A percentile compares a stretch with the other conserved stretches of the same genome.
Conservation (phyloP, 1,140 invertebrate genomes). For the Ridgeia piscesae region DNA sequence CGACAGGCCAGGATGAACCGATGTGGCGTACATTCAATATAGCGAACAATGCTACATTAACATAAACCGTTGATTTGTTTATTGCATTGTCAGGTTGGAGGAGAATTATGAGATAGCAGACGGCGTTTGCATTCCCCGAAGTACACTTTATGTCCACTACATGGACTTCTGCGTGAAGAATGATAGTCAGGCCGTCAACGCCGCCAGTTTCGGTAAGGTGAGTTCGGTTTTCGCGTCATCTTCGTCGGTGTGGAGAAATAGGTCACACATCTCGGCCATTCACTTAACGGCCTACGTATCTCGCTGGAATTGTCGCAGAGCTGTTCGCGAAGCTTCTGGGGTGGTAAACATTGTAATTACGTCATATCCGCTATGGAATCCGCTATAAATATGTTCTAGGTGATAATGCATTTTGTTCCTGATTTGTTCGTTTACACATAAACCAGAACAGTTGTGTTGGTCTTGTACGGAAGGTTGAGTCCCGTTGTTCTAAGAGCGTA, state of each 20-base stretch:
- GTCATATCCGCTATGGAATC: too few species aligned
- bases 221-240: background rate
- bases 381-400: too few species aligned
- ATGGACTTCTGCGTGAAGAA: slow-evolving; percentile 62
- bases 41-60: background rate
- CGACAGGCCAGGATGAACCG: too few species aligned
- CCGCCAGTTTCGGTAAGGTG: slow-evolving; percentile 67
- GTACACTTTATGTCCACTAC: slow-evolving; percentile 64
- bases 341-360: too few species aligned
- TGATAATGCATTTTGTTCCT: too few species aligned
- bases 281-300: background rate
- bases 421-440: too few species aligned
- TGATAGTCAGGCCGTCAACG: slow-evolving; percentile 63
- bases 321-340: too few species aligned
- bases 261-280: background rate
- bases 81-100: slow-evolving; percentile 56
- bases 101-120: slow-evolving; percentile 66
- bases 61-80: background rate
- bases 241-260: background rate
- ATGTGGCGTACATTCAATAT: too few species aligned
- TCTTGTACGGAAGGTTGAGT: too few species aligned
- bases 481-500: too few species aligned
- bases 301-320: background rate
- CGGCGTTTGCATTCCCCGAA: slow-evolving; percentile 65
- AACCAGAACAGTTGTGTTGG: too few species aligned